A percentile compares a stretch with the other conserved stretches of the same genome.
These are phyloP conservation scores for Drosophila sordidapex DNA, from an alignment of 2,888 invertebrate species.

Conservation along the genomic window DNA sequence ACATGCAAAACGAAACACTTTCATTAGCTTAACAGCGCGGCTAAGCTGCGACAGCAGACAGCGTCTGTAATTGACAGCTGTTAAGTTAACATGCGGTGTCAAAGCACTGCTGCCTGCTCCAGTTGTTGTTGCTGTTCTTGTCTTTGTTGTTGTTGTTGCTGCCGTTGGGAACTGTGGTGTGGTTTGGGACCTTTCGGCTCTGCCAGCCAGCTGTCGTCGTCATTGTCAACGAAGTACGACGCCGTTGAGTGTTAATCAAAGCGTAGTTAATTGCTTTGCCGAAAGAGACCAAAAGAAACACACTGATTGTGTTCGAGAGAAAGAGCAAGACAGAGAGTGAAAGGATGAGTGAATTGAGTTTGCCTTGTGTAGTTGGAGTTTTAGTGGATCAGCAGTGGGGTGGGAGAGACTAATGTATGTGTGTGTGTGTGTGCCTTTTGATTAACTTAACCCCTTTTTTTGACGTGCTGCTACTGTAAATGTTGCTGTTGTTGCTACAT, in stretches of 20 bases:
- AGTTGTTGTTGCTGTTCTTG: slow-evolving; percentile 8
- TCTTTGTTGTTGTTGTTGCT: slow-evolving; percentile 10
- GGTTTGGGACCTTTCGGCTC: slow-evolving; percentile 20
- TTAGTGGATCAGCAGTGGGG: not conserved
- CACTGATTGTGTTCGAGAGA: slow-evolving; percentile 62
- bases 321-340: not conserved
- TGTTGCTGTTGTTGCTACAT: slow-evolving; percentile 61
- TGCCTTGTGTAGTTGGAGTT: slow-evolving; percentile 4
- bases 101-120: slow-evolving; percentile 37
- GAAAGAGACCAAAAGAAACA: slow-evolving; percentile 72
- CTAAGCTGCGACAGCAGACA: slow-evolving; percentile 35
- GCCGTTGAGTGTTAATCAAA: slow-evolving; percentile 80
- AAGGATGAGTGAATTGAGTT: slow-evolving; percentile 1
- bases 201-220: slow-evolving; percentile 69
- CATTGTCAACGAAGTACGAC: slow-evolving; percentile 65
- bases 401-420: not conserved
- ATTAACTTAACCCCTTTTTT: slow-evolving; percentile 69
- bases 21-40: slow-evolving; percentile 57
- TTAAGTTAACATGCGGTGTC: slow-evolving; percentile 67
- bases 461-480: slow-evolving; percentile 10
- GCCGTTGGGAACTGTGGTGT: slow-evolving; percentile 22
- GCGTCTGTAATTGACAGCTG: slow-evolving; percentile 74
- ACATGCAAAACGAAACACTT: slow-evolving; percentile 22
- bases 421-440: slow-evolving; percentile 46
- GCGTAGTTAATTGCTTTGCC: slow-evolving; percentile 80